A percentile compares a stretch with the other conserved stretches of the same genome.
Conservation (phyloP, 2,888 invertebrate genomes). For the Lycophotia porphyrea region DNA sequence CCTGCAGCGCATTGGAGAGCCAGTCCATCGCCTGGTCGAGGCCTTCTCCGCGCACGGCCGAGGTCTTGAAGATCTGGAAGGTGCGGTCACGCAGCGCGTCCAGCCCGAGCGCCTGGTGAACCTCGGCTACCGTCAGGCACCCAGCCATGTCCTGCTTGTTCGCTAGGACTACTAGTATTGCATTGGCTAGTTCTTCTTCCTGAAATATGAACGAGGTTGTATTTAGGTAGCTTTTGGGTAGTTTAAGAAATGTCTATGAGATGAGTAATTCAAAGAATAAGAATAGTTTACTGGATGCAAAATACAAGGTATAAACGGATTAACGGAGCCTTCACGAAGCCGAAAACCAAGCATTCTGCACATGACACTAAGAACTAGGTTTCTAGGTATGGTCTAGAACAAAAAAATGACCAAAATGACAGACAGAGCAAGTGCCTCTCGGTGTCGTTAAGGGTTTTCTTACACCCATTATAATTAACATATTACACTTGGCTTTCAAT, state of each 20-base stretch:
- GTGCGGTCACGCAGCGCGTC: slow-evolving; percentile 98
- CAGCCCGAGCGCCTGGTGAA: slow-evolving; percentile 98
- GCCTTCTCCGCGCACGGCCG: slow-evolving; percentile 99
- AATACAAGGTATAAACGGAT: background rate
- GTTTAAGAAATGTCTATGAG: background rate
- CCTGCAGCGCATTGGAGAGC: slow-evolving; percentile 97
- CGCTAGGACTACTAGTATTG: slow-evolving; percentile 98
- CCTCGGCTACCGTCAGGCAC: slow-evolving; percentile 98
- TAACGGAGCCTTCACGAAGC: background rate
- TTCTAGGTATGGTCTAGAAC: background rate
- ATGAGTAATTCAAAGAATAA: too few species aligned
- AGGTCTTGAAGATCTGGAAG: slow-evolving; percentile 99
- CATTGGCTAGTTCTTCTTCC: slow-evolving; percentile 99
- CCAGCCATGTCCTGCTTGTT: slow-evolving; percentile 99
- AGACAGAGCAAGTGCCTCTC: background rate
- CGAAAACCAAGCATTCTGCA: too few species aligned
- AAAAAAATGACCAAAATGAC: background rate
- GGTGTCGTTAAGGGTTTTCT: background rate
- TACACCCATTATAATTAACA: background rate
- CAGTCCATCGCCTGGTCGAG: slow-evolving; percentile 99
- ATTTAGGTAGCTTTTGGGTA: background rate
- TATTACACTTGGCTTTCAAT: too few species aligned
- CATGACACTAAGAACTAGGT: background rate
- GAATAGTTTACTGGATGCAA: too few species aligned
- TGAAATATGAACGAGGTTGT: slow-evolving; percentile 76